These are phyloP conservation scores for Ligdia adustata DNA, from an alignment of 2,888 invertebrate species.

Conservation along the genomic window DNA sequence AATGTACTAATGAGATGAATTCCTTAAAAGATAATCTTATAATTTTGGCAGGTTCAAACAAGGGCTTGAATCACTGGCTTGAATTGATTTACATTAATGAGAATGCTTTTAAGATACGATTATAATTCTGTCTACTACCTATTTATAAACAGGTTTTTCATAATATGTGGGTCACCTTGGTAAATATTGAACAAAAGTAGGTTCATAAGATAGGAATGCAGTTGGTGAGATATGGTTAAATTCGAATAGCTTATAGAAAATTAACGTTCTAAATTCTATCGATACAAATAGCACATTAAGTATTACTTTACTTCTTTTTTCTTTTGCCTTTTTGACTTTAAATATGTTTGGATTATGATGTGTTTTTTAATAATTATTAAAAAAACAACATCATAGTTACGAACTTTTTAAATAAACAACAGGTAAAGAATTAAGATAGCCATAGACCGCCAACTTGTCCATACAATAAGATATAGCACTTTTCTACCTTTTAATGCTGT, in stretches of 20 bases:
- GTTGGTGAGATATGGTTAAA: slow-evolving; percentile 1
- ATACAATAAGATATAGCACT: no score
- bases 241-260: not conserved
- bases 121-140: not conserved
- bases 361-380: no score
- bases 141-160: not conserved
- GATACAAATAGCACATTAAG: no score
- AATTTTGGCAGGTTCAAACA: not conserved
- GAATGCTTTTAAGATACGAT: not conserved
- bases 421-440: no score
- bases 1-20: not conserved
- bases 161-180: slow-evolving; percentile 27
- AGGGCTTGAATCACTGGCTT: not conserved
- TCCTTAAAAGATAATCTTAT: not conserved
- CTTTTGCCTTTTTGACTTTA: not conserved
- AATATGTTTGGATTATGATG: no score
- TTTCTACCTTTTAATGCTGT: no score
- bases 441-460: no score
- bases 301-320: no score
- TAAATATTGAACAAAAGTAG: slow-evolving; percentile 2
- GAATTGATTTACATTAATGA: not conserved
- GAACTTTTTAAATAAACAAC: no score
- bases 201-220: slow-evolving; percentile 8
- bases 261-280: no score
- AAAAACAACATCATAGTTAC: no score